Percentiles rank a stretch among this genome's conserved stretches.
Conservation (phyloP, 1,140 invertebrate species). For the Cyrtorhinus lividipennis region DNA sequence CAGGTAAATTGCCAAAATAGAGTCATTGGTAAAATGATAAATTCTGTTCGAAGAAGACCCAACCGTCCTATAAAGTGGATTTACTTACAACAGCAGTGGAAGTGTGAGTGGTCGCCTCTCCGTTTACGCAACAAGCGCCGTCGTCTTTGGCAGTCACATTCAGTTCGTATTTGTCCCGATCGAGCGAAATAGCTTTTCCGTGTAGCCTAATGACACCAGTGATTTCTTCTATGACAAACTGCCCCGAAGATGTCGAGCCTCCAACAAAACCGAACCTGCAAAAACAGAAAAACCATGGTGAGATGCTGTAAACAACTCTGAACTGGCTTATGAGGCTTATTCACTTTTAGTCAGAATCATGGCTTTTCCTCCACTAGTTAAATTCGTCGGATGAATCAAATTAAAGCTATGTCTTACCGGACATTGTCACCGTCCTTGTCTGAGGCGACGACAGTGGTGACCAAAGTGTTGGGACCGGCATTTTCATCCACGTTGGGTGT, state of each 20-base stretch:
- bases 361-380: too few species aligned
- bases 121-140: constrained; percentile 79
- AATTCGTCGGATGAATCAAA: too few species aligned
- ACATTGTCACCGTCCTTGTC: constrained; percentile 94
- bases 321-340: too few species aligned
- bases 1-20: too few species aligned
- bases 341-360: too few species aligned
- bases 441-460: constrained; percentile 86
- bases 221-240: constrained; percentile 90
- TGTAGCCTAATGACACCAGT: constrained; percentile 85
- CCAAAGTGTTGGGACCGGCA: constrained; percentile 81
- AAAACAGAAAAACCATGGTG: background rate
- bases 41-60: too few species aligned
- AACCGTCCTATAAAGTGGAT: too few species aligned
- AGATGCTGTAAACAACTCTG: too few species aligned
- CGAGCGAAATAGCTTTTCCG: constrained; percentile 65
- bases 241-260: constrained; percentile 71
- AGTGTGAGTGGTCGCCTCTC: constrained; percentile 70
- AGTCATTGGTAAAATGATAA: too few species aligned
- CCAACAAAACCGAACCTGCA: constrained; percentile 78
- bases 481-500: constrained; percentile 93
- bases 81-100: constrained; percentile 74
- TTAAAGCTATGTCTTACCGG: constrained; percentile 20
- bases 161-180: constrained; percentile 79
- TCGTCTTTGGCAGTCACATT: constrained; percentile 91